Base-by-base conservation (phyloP, 2,797 vertebrate genomes). In the Sebastolobus altivelis region DNA sequence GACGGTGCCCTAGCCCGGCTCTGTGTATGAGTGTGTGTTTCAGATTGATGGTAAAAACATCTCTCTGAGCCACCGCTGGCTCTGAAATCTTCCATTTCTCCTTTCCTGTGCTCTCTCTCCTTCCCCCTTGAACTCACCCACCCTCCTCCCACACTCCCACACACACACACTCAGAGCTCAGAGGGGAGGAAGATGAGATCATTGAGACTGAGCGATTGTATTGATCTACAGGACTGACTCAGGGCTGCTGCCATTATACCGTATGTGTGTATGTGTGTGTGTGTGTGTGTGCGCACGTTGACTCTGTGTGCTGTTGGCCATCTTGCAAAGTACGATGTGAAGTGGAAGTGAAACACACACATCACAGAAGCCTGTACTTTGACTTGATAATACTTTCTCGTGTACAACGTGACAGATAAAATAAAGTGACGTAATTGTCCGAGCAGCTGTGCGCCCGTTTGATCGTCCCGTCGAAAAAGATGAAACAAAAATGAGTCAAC, bases 181-280 rank as follows among this genome's bases (percentile, higher is more conserved):
- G n/a, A 80, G 62, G 29, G 72, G 52, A 84, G 86, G 86, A 80
- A 66, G 88, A 92, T 94, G 91, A 94, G 89, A 83, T 94, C 91
- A 92, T 88, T 87, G 76, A 75, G 63, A 56, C 69, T 70, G 77
- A 90, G 83, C 67, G 70, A 83, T 89, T 81, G 55, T 87, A 93
- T 93, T 90, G 93, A 95, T 94, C 87, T 60, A 63, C 78, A 80
- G 77, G 56, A 62, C 73, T 84, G 83, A 85, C 65, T 88, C 79
- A 65, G 38, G 22, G 66, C 62, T 75, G 63, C 72, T 89, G 80
- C 68, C 69, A 43, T 79, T 59, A 54, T 31, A 25, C 12, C 20
- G 20, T 35, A 1, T 73, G 49, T 55, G 18, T 62, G 63, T 38
- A 27, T 18, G 29, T 49, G 20, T 62, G 72, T 62, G 58, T 1